Percentiles rank a stretch among this genome's conserved stretches.
These are phyloP conservation scores for Nasonia longicornis DNA, from an alignment of 1,140 invertebrate genomes.

Conservation along the genomic window DNA sequence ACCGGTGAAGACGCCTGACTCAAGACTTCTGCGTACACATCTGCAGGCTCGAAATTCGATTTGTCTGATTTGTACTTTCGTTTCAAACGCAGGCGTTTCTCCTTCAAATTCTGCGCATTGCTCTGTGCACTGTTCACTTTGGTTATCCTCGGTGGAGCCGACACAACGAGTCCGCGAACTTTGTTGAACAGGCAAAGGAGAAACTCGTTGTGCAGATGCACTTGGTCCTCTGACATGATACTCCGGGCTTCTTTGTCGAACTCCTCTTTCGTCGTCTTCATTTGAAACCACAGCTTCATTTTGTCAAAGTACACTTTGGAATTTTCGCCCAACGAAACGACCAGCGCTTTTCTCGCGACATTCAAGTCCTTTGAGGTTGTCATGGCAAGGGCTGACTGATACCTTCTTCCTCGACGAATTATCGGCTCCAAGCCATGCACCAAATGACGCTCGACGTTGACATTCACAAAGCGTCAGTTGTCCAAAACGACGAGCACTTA, in stretches of 20 bases:
- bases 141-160: constrained; percentile 66
- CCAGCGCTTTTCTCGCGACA: constrained; percentile 72
- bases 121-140: constrained; percentile 47
- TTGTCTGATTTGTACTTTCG: constrained; percentile 74
- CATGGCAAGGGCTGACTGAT: constrained; percentile 51
- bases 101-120: constrained; percentile 65
- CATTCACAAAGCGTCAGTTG: no score
- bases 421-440: neutral
- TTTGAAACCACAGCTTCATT: constrained; percentile 81
- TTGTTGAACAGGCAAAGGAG: constrained; percentile 83
- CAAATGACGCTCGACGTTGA: no score
- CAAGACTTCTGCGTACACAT: constrained; percentile 66
- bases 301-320: constrained; percentile 75
- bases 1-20: constrained; percentile 65
- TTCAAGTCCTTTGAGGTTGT: constrained; percentile 66
- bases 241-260: constrained; percentile 82
- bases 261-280: constrained; percentile 82
- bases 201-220: constrained; percentile 87
- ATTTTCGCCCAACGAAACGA: constrained; percentile 75
- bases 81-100: constrained; percentile 71
- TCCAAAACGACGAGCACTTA: no score
- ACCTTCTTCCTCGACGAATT: neutral
- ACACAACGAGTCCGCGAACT: constrained; percentile 76
- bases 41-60: constrained; percentile 74
- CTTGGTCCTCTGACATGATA: constrained; percentile 76